Evolutionary conservation across 2,888 invertebrate genomes (phyloP), one percentile per base, ranked within the genome.

Genomic region (Elegia similella): DNA sequence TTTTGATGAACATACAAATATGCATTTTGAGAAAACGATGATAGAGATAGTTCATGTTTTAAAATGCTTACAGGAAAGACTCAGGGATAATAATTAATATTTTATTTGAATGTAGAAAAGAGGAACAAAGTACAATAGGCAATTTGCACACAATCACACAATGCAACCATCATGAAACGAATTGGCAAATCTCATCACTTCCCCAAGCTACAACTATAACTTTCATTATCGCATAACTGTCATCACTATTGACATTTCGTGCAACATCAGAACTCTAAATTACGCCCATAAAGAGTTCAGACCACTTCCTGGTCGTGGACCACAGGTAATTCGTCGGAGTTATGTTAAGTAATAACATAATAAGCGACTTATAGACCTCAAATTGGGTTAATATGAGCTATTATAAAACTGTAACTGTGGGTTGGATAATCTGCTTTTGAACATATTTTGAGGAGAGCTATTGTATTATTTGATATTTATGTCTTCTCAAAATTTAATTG

Each of bases 261-360:
- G 53, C 42, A 29, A 16, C 32, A 32, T 52, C 43, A 59, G 32
- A 46, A 58, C 38, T 10, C n/a, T 12, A 38, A 38, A 38, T 38
- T 10, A 38, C 38, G 38, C 10, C 38, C 34, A 17, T 50, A 50
- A 38, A 34, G 48, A 34, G 50, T 50, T 50, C 50, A 34, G 15
- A 1, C 1, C 34, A 10, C 34, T 50, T 50, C 50, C 50, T 50
- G 8, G 6, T 32, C 15, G 13, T 16, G 13, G 10, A 38, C n/a
- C 38, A 34, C 34, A 17, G 46, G 46, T 46, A 23, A 29, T 16
- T 46, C 46, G 15, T 23, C 29, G 23, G 23, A 55, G 34, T 57
- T 50, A 61, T 55, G 42, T 59, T 10, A 29, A 47, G 55, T 48
- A 50, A 50, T 34, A 34, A 50, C 13, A 30, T 48, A 32, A 50